phyloP scores from a whole-genome alignment of 2,113 vertebrate species.

The Phrynosoma platyrhinos region DNA sequence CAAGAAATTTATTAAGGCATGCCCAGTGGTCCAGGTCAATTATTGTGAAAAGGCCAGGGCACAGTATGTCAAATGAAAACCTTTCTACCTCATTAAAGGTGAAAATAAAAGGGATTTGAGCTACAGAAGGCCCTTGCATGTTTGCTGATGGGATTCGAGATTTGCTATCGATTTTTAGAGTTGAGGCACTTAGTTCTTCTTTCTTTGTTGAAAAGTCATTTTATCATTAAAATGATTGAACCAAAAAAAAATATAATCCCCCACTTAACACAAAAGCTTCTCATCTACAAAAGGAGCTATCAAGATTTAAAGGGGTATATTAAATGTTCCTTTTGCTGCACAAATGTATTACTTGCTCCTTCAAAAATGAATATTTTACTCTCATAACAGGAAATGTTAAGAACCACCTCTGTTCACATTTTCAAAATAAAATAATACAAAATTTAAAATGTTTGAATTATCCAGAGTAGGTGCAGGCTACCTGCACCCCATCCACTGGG shows the following conservation, averaged over 20 bases:
- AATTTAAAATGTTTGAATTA: background rate
- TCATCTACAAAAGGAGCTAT: background rate
- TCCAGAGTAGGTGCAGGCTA: background rate
- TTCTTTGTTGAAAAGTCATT: conserved; percentile 50
- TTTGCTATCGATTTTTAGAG: conserved; percentile 71
- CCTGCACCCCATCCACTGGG: too few relatives aligned
- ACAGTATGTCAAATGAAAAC: conserved; percentile 53
- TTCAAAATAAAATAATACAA: background rate
- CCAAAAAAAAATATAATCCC: conserved; percentile 16
- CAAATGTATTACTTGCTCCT: background rate
- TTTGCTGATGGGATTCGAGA: conserved; percentile 67
- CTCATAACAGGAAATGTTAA: background rate
- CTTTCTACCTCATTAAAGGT: conserved; percentile 71
- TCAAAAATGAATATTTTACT: background rate
- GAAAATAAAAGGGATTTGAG: conserved; percentile 70
- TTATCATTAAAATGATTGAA: conserved; percentile 55
- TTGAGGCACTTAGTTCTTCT: conserved; percentile 57
- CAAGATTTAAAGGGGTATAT: background rate
- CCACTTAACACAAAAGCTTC: conserved; percentile 10
- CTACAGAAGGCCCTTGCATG: conserved; percentile 40
- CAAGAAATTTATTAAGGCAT: conserved; percentile 48
- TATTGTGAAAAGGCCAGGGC: conserved; percentile 56
- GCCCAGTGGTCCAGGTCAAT: conserved; percentile 61
- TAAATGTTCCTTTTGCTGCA: conserved; percentile 31
- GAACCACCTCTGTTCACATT: background rate